Evolutionary conservation across 1,140 invertebrate genomes (phyloP).

Genomic region (Gonatopus flavifemur): DNA sequence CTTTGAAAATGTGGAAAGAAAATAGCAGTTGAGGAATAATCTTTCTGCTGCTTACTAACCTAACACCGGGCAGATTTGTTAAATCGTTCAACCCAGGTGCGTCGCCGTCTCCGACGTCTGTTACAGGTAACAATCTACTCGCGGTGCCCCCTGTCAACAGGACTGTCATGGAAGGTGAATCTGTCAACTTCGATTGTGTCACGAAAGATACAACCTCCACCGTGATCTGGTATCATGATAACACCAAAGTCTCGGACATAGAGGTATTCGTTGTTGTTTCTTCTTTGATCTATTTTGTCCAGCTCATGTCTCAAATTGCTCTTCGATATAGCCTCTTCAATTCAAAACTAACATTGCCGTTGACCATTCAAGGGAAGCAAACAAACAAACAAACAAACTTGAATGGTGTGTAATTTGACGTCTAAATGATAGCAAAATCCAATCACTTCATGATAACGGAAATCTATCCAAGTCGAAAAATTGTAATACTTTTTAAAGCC

Average conservation of each 20-base stretch:
- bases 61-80: slow-evolving; percentile 50
- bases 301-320: not conserved
- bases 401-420: too few relatives aligned
- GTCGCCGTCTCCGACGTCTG: slow-evolving; percentile 49
- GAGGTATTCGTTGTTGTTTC: slow-evolving; percentile 45
- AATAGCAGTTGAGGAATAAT: slow-evolving; percentile 15
- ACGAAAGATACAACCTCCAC: slow-evolving; percentile 66
- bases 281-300: too few relatives aligned
- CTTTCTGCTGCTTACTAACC: slow-evolving; percentile 47
- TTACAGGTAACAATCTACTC: slow-evolving; percentile 81
- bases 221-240: slow-evolving; percentile 73
- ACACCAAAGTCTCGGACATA: slow-evolving; percentile 62
- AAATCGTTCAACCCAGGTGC: slow-evolving; percentile 57
- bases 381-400: too few relatives aligned
- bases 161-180: slow-evolving; percentile 83
- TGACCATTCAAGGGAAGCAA: too few relatives aligned
- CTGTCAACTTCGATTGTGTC: slow-evolving; percentile 80
- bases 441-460: too few relatives aligned
- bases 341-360: too few relatives aligned
- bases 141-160: slow-evolving; percentile 84
- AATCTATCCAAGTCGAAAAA: too few relatives aligned
- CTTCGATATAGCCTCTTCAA: not conserved
- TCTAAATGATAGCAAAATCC: too few relatives aligned
- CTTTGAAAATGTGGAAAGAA: too few relatives aligned
- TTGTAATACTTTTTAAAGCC: too few relatives aligned